Percentiles rank a stretch among this genome's conserved stretches.
phyloP scores from a whole-genome alignment of 2,113 vertebrate genomes.

The Bubalus kerabau region DNA sequence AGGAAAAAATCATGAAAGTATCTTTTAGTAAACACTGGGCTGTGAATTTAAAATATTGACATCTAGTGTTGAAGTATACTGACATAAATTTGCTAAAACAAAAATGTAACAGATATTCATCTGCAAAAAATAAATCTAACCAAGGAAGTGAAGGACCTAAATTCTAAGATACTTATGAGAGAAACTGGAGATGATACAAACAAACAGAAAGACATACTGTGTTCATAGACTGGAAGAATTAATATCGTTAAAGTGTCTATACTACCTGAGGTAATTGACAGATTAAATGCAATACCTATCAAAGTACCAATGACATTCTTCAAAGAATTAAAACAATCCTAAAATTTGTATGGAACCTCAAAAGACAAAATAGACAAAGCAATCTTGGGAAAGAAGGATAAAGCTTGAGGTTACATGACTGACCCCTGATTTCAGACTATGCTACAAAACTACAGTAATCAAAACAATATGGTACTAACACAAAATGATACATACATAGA shows the following conservation, averaged over 20 bases:
- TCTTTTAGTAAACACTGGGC: conserved; percentile 53
- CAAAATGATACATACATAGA: background rate
- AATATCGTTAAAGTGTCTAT: background rate
- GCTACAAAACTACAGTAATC: background rate
- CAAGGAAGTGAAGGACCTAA: background rate
- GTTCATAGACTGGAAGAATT: background rate
- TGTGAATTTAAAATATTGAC: conserved; percentile 71
- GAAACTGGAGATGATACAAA: background rate
- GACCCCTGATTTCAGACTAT: background rate
- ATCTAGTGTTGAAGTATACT: conserved; percentile 67
- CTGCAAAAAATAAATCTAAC: background rate
- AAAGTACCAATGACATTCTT: background rate
- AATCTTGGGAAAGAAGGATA: background rate
- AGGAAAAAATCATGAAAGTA: conserved; percentile 48
- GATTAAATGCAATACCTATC: background rate
- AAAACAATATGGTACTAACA: background rate
- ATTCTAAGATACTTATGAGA: background rate
- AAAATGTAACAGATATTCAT: conserved; percentile 61
- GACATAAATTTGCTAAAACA: conserved; percentile 64
- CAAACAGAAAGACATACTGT: background rate
- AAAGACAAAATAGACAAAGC: background rate
- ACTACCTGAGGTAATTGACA: background rate
- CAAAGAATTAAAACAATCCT: background rate
- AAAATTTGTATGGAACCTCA: background rate
- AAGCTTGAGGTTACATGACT: background rate